phyloP scores from a whole-genome alignment of 35 echinoderm and acorn worm genomes.

The Lytechinus variegatus region DNA sequence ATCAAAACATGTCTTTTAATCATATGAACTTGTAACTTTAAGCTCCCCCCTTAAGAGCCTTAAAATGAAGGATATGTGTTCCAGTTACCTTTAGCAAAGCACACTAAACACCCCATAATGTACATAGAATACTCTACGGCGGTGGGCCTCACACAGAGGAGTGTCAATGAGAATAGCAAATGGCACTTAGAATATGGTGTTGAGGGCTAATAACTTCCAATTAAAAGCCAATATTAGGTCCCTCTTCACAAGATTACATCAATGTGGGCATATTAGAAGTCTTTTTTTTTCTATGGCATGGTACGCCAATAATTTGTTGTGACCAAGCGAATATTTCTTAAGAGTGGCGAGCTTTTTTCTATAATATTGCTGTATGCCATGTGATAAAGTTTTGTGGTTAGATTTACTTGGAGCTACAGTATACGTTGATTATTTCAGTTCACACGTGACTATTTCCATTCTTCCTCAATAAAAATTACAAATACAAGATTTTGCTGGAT shows the following conservation, averaged over 20 bases:
- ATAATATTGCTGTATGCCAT: too few species aligned
- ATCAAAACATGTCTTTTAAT: too few species aligned
- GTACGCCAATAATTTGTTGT: too few species aligned
- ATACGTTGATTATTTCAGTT: background rate
- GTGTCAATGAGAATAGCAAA: background rate
- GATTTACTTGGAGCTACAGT: background rate
- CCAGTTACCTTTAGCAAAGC: background rate
- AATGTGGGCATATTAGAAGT: background rate
- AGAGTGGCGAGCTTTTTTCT: too few species aligned
- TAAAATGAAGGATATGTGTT: background rate
- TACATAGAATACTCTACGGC: background rate
- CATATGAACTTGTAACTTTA: too few species aligned
- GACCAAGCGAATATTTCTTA: too few species aligned
- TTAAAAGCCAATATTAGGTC: constrained; percentile 4
- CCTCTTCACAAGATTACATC: background rate
- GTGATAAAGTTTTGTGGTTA: background rate
- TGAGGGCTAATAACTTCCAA: constrained; percentile 3
- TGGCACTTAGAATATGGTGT: background rate
- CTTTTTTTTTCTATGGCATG: background rate
- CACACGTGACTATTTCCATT: background rate
- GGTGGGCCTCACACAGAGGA: background rate
- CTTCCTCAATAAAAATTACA: background rate
- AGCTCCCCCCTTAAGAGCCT: too few species aligned
- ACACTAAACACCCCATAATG: background rate
- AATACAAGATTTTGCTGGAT: background rate